These are phyloP conservation scores for Australoheros facetus DNA, from an alignment of 2,797 vertebrate genomes.

Conservation along the genomic window DNA sequence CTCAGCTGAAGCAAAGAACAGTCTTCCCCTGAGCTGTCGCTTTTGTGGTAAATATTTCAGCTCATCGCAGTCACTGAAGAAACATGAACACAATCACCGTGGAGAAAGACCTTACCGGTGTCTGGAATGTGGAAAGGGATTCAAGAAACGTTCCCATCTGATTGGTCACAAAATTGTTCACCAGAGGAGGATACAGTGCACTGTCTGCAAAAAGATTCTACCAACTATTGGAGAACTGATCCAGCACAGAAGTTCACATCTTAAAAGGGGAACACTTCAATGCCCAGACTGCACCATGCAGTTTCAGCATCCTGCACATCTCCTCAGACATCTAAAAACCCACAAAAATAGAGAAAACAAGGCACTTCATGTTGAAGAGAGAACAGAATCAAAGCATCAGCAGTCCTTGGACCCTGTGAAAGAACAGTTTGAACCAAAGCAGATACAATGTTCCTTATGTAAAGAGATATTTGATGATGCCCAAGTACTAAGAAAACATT, in stretches of 20 bases:
- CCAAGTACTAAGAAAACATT: constrained; percentile 73
- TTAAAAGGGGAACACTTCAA: constrained; percentile 74
- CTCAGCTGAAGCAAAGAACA: not conserved
- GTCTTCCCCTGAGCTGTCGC: constrained; percentile 56
- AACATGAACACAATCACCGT: constrained; percentile 72
- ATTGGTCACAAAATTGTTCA: constrained; percentile 77
- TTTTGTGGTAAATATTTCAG: constrained; percentile 77
- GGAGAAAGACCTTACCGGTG: constrained; percentile 80
- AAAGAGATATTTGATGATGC: constrained; percentile 67
- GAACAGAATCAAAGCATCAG: constrained; percentile 8
- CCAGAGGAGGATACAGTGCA: constrained; percentile 80
- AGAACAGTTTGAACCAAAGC: constrained; percentile 24
- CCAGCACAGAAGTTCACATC: constrained; percentile 77
- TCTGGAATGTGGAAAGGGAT: constrained; percentile 78
- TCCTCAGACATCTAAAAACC: constrained; percentile 73
- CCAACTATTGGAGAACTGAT: constrained; percentile 78
- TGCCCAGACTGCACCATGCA: constrained; percentile 80
- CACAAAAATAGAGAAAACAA: constrained; percentile 63
- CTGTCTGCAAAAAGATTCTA: constrained; percentile 79
- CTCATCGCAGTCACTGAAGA: constrained; percentile 49
- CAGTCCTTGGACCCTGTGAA: constrained; percentile 19
- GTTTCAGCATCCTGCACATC: constrained; percentile 74
- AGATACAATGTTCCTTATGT: constrained; percentile 75
- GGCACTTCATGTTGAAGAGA: constrained; percentile 14
- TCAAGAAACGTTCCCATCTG: constrained; percentile 70